Conservation (phyloP, 2,113 vertebrate species). For the Myiozetetes cayanensis region DNA sequence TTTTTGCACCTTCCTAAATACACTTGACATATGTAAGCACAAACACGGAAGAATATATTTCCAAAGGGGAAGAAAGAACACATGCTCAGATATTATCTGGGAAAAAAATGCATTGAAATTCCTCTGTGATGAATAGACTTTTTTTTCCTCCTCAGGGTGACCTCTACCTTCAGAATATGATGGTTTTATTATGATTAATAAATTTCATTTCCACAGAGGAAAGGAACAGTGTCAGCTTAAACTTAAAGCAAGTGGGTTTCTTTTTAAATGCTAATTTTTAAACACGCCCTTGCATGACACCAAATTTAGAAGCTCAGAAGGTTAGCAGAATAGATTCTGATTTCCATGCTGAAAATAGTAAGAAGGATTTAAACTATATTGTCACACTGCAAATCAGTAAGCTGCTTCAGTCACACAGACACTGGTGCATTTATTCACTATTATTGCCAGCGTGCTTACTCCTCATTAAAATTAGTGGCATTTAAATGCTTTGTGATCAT, state of each 20-base stretch:
- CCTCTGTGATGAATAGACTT: constrained; percentile 51
- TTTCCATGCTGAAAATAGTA: neutral
- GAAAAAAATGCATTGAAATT: constrained; percentile 40
- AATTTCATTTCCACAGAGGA: constrained; percentile 81
- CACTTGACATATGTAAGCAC: neutral
- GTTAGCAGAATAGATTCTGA: constrained; percentile 66
- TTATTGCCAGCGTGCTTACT: neutral
- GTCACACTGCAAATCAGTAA: neutral
- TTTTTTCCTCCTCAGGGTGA: constrained; percentile 69
- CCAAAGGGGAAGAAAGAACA: constrained; percentile 28
- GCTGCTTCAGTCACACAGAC: neutral
- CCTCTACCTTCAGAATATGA: constrained; percentile 78
- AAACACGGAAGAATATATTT: constrained; percentile 5
- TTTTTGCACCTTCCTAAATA: neutral
- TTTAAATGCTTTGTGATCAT: constrained; percentile 13
- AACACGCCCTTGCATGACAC: constrained; percentile 75
- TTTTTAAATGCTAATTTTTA: constrained; percentile 82
- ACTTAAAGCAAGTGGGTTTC: constrained; percentile 74
- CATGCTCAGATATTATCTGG: constrained; percentile 1
- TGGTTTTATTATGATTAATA: constrained; percentile 83
- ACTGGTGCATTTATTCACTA: neutral
- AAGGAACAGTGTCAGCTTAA: constrained; percentile 78
- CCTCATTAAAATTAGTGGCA: neutral
- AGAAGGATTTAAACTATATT: constrained; percentile 1
- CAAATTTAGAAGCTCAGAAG: constrained; percentile 71